Evolutionary conservation across 2,888 invertebrate species (phyloP).

Genomic region (Oxyscelio sp.): DNA sequence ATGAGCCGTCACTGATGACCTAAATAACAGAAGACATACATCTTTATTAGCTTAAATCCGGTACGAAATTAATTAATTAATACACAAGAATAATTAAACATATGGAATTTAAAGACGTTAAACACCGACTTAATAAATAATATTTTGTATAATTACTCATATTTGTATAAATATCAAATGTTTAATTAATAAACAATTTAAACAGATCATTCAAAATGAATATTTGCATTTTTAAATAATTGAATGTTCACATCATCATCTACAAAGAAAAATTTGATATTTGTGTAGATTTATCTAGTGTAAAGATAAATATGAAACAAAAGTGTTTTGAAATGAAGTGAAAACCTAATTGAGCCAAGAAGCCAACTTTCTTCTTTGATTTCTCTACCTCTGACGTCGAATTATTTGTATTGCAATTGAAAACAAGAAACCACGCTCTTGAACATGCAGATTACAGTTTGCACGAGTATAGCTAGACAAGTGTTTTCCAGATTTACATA

Average conservation of each 20-base stretch:
- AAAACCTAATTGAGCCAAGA: conserved; percentile 32
- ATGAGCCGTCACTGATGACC: conserved; percentile 92
- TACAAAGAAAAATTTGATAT: neutral
- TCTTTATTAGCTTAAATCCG: conserved; percentile 6
- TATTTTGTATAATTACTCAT: no score
- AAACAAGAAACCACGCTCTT: neutral
- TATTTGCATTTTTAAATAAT: no score
- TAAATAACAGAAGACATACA: conserved; percentile 83
- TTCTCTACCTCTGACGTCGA: conserved; percentile 20
- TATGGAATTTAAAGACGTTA: no score
- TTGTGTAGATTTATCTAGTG: neutral
- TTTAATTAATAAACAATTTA: no score
- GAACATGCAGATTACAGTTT: neutral
- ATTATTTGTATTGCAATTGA: conserved; percentile 11
- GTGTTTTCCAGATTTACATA: no score
- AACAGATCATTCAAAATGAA: no score
- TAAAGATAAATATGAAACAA: neutral
- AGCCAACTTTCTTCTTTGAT: conserved; percentile 42
- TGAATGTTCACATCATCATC: no score
- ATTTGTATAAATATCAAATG: no score
- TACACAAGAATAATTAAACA: no score
- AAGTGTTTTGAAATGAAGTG: conserved; percentile 29
- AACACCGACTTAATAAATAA: no score
- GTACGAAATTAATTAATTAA: no score
- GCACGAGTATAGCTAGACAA: neutral